Base-by-base conservation (phyloP, 1,140 invertebrate genomes). In the Micrasema minimum region DNA sequence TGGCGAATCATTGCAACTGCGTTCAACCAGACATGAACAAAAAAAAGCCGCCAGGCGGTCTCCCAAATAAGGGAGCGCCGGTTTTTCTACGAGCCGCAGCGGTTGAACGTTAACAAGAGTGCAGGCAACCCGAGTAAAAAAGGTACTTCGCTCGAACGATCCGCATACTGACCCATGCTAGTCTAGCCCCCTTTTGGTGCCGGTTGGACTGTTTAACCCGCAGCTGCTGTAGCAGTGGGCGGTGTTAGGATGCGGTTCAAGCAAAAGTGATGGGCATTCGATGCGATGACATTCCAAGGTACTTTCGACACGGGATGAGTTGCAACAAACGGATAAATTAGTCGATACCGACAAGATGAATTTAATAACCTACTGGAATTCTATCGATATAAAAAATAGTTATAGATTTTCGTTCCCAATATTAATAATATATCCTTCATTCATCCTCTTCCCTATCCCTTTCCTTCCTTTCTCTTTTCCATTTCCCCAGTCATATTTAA, bases 21-120 rank as follows among this genome's bases (percentile, higher is more conserved):
- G 37, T 59, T 14, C 31, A 6, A 22, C 55, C 31, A 41, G 31
- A 59, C 31, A 26, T 14, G 46, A 50, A 50, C 31, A 53, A 72
- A 72, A 72, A 68, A 43, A 48, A 61, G 71, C 59, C 71, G 71
- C 71, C 71, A 68, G 43, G 71, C 71, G 57, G 71, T 68, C 71
- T 68, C 48, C 71, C 71, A 51, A 72, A 72, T 72, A 72, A 68
- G 71, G 71, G 20, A 68, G 51, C 62, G 53, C 69, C 69, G 55
- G 48, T 71, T 71, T 71, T 71, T 71, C 46, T 45, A 22, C 31
- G 26, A 7, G 7, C 26, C 26, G 26, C 2, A 7, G 26, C 26
- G 7, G 7, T 31, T 7, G 26, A 31, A 7, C 31, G 16, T 2
- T 10, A 23, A 55, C 51, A 23, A 66, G 16, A 57, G n/a, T 12